A percentile compares a stretch with the other conserved stretches of the same genome.
Evolutionary conservation across 2,888 invertebrate species (phyloP).

Genomic region (Bruchidius siliquastri): DNA sequence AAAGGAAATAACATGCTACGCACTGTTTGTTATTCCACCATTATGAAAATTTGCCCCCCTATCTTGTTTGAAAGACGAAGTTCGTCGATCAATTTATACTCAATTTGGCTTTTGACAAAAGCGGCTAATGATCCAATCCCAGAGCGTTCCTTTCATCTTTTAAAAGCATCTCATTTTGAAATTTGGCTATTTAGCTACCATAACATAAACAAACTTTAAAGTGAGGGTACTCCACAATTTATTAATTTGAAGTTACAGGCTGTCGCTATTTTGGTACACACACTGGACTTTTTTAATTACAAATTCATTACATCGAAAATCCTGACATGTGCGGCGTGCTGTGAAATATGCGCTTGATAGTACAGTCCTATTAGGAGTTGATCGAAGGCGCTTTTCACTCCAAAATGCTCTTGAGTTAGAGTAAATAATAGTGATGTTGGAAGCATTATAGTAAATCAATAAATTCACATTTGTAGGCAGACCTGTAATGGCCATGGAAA

Average conservation of each 20-base stretch:
- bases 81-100: background rate
- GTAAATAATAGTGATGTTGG: no score
- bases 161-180: background rate
- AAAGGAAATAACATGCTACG: background rate
- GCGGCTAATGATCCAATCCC: background rate
- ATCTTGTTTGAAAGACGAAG: background rate
- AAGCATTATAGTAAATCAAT: no score
- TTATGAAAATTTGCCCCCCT: background rate
- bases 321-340: background rate
- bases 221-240: background rate
- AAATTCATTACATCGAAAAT: background rate
- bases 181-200: background rate
- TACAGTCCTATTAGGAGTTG: background rate
- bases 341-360: background rate
- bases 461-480: no score
- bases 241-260: background rate
- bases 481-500: no score
- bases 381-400: no score
- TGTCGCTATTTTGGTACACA: background rate
- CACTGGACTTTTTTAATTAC: background rate
- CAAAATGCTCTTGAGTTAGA: no score
- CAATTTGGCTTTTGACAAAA: background rate
- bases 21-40: background rate
- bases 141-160: background rate
- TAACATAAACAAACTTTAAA: background rate